Conservation (phyloP, 23 tunicate species). For the Ascidia mentula region DNA sequence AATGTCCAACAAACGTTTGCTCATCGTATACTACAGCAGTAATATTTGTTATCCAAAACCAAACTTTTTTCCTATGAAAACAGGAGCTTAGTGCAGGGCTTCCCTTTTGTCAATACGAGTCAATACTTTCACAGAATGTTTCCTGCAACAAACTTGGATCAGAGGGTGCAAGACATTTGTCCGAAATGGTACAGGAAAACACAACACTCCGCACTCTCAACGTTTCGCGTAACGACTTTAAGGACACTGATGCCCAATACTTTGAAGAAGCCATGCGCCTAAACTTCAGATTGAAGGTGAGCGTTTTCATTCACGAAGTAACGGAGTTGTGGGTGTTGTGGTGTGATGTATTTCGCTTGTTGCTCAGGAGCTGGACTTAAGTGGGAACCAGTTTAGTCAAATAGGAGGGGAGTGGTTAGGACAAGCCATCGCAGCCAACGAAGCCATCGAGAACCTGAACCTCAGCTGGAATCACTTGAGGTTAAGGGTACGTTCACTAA, state of each 20-base stretch:
- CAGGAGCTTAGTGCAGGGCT: too few relatives aligned
- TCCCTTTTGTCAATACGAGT: not conserved
- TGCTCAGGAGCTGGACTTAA: slow-evolving; percentile 53
- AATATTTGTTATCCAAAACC: too few relatives aligned
- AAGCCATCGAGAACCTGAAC: slow-evolving; percentile 71
- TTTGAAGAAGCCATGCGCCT: slow-evolving; percentile 61
- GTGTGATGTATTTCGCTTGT: not conserved
- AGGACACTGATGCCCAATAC: slow-evolving; percentile 48
- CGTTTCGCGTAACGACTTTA: slow-evolving; percentile 64
- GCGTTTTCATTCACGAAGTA: too few relatives aligned
- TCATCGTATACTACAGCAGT: too few relatives aligned
- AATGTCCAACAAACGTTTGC: too few relatives aligned
- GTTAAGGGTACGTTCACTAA: slow-evolving; percentile 57
- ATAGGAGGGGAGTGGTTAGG: slow-evolving; percentile 82
- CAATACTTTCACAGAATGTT: slow-evolving; percentile 48
- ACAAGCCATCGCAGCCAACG: slow-evolving; percentile 78
- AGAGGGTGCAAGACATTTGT: slow-evolving; percentile 55
- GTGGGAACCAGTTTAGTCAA: slow-evolving; percentile 73
- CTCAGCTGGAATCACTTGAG: slow-evolving; percentile 88
- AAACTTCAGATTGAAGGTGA: slow-evolving; percentile 74
- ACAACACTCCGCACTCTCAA: slow-evolving; percentile 45
- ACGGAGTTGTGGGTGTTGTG: not conserved
- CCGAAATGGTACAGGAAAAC: slow-evolving; percentile 70
- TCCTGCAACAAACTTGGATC: slow-evolving; percentile 56
- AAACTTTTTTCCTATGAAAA: too few relatives aligned